Evolutionary conservation across 2,113 vertebrate species (phyloP), one percentile per base, ranked within the genome.

Genomic region (Sander lucioperca): DNA sequence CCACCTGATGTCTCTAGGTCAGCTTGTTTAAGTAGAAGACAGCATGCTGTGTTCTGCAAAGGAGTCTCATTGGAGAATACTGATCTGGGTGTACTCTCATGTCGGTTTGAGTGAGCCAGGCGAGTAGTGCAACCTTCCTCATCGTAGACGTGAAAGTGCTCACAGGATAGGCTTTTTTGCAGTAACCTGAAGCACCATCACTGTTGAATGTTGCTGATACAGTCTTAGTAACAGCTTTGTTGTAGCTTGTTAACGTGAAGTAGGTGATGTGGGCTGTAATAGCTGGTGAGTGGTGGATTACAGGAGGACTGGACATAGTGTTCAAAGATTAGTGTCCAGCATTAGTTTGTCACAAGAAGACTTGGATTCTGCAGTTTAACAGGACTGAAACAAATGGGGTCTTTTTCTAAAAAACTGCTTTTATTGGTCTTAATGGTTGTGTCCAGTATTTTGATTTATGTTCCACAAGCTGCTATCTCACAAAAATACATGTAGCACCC

Each of bases 21-120:
- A 45, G 62, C 48, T 77, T 62, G 59, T 86, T 78, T 65, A 64
- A 66, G 63, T 65, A 64, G 57, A 85, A 70, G 68, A 63, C 73
- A 30, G 53, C 62, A 25, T 59, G 51, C 62, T 56, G 66, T 43
- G 58, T 39, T 53, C 71, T 59, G n/a, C 47, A 53, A 27, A 30
- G 69, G 9, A 36, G 30, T 58, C 56, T 89, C 51, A 77, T 47
- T 23, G 53, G 72, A 84, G 78, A 85, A 80, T 70, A 76, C 56
- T 56, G 77, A 82, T 89, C 77, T 82, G 64, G 62, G 65, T 57
- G 39, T 57, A 23, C 66, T 72, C 27, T 72, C 27, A 27, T 53
- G 79, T 68, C 30, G 23, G 65, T 54, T 66, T n/a, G 54, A 81
- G 65, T 72, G 68, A 80, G 25, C 65, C 70, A 76, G 36, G n/a